A percentile compares a stretch with the other conserved stretches of the same genome.
These are phyloP conservation scores for Trypoxylus dichotomus DNA, from an alignment of 1,140 invertebrate species.

Conservation along the genomic window DNA sequence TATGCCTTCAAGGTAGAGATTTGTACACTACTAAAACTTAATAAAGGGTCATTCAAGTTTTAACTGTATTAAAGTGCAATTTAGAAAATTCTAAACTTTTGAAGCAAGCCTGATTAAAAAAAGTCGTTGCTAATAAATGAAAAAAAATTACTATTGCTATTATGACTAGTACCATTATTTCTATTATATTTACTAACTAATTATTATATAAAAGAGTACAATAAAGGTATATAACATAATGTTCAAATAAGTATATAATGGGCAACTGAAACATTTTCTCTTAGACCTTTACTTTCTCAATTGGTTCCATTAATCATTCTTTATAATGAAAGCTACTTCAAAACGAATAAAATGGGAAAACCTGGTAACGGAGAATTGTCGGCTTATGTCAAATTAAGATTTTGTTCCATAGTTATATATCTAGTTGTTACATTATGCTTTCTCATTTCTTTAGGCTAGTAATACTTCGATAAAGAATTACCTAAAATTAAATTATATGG, in stretches of 20 bases:
- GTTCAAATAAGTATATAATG: too few species aligned
- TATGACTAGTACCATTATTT: neutral
- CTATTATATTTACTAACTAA: neutral
- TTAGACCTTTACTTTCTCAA: neutral
- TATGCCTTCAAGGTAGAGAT: too few species aligned
- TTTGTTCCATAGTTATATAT: too few species aligned
- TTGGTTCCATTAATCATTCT: neutral
- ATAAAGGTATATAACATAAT: neutral
- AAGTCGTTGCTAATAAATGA: neutral
- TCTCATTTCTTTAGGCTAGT: neutral
- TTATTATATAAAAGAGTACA: conserved; percentile 8
- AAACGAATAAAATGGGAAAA: too few species aligned
- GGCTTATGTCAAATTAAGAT: too few species aligned
- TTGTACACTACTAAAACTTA: neutral
- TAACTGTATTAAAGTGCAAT: conserved; percentile 32
- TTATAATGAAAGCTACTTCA: too few species aligned
- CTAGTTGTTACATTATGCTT: neutral
- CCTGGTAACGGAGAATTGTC: too few species aligned
- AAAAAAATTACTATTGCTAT: neutral
- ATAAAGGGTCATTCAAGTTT: conserved; percentile 17
- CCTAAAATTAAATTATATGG: neutral
- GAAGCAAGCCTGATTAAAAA: neutral
- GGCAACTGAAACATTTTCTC: neutral
- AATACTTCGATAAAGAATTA: neutral
- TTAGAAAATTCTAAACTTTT: conserved; percentile 30